Conservation (phyloP, 1,140 invertebrate genomes). For the Drosophila ironensis region DNA sequence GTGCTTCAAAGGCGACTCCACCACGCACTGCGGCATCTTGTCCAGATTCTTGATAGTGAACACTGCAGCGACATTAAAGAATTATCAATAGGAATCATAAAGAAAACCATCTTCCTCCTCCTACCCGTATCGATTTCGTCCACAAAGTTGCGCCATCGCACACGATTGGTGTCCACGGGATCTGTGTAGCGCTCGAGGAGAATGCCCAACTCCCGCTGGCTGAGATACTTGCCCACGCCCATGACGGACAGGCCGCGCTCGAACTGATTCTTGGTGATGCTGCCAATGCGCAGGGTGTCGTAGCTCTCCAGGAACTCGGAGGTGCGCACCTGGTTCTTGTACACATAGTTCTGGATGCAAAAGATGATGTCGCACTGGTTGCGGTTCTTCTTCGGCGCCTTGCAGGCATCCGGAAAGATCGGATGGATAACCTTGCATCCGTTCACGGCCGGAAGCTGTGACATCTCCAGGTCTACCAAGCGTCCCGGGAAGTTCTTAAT, state of each 20-base stretch:
- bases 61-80: conserved; percentile 83
- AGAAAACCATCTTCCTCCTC: background rate
- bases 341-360: conserved; percentile 82
- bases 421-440: conserved; percentile 54
- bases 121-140: conserved; percentile 87
- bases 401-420: conserved; percentile 69
- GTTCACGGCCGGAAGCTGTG: conserved; percentile 86
- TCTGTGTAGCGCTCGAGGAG: conserved; percentile 85
- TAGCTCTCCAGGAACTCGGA: conserved; percentile 85
- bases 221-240: conserved; percentile 84
- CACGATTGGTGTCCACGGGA: conserved; percentile 84
- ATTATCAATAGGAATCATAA: background rate
- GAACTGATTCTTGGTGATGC: conserved; percentile 86
- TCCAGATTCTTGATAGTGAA: conserved; percentile 87
- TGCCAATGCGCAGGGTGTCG: conserved; percentile 85
- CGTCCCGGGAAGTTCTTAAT: conserved; percentile 84
- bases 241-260: conserved; percentile 85
- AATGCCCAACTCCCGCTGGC: conserved; percentile 84
- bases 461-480: conserved; percentile 85
- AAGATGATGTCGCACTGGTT: conserved; percentile 66
- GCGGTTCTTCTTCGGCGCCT: conserved; percentile 56
- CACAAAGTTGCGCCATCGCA: conserved; percentile 88
- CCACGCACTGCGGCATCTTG: conserved; percentile 83
- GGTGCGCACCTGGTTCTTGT: conserved; percentile 85
- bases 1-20: conserved; percentile 82